Conservation (phyloP, 1,140 invertebrate species). For the Centruroides vittatus region DNA sequence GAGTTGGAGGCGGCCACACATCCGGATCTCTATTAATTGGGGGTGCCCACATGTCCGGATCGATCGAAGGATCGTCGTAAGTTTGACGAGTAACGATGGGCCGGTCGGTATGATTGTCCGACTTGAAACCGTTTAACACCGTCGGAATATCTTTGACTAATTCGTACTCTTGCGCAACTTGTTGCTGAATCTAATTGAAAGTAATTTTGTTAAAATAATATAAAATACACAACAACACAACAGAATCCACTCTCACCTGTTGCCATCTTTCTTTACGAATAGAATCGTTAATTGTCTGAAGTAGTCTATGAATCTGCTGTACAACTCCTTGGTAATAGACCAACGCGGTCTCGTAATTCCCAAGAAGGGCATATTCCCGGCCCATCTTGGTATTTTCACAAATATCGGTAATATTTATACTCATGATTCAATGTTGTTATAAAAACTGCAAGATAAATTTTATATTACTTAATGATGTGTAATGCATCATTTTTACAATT, state of each 20-base stretch:
- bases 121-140: constrained; percentile 47
- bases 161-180: constrained; percentile 78
- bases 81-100: constrained; percentile 18
- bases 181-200: constrained; percentile 57
- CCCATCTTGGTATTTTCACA: constrained; percentile 84
- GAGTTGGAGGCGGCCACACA: constrained; percentile 79
- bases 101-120: constrained; percentile 37
- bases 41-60: constrained; percentile 57
- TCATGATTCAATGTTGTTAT: too few species aligned
- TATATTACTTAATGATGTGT: too few species aligned
- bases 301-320: constrained; percentile 71
- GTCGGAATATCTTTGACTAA: constrained; percentile 67
- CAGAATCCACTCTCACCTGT: constrained; percentile 38
- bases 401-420: constrained; percentile 43
- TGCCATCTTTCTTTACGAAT: constrained; percentile 77
- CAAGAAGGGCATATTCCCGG: constrained; percentile 82
- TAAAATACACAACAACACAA: constrained; percentile 4
- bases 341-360: constrained; percentile 86
- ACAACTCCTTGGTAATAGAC: constrained; percentile 91
- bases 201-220: neutral
- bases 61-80: constrained; percentile 19
- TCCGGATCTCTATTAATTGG: constrained; percentile 54
- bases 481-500: too few species aligned
- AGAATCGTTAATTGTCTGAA: constrained; percentile 61
- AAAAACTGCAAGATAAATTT: too few species aligned